Evolutionary conservation across 2,113 vertebrate species (phyloP).

Genomic region (Raja brachyura): DNA sequence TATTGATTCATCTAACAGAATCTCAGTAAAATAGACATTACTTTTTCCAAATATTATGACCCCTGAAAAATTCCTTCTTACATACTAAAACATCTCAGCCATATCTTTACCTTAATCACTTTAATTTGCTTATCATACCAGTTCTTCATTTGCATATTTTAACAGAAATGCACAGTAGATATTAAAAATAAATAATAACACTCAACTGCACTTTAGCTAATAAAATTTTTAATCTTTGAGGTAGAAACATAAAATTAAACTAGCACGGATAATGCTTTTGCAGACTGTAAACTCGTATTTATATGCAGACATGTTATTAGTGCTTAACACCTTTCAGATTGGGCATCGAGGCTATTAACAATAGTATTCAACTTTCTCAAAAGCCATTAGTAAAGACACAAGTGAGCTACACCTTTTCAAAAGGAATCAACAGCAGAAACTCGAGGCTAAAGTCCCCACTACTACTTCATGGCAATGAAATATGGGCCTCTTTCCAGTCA

Average conservation of each 20-base stretch:
- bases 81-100: background rate
- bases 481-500: slow-evolving; percentile 9
- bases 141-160: slow-evolving; percentile 17
- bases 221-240: background rate
- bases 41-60: background rate
- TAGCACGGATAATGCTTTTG: background rate
- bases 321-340: background rate
- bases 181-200: slow-evolving; percentile 2
- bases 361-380: background rate
- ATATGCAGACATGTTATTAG: background rate
- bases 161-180: background rate
- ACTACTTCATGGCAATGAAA: background rate
- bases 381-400: background rate
- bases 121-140: too few relatives aligned
- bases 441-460: background rate
- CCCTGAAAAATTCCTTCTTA: background rate
- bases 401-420: too few relatives aligned
- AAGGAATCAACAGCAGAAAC: background rate
- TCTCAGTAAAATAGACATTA: background rate
- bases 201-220: slow-evolving; percentile 24
- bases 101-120: background rate
- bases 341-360: background rate
- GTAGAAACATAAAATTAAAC: background rate
- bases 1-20: background rate
- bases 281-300: background rate